phyloP scores from a whole-genome alignment of 2,888 invertebrate species.

The Formica aserva region DNA sequence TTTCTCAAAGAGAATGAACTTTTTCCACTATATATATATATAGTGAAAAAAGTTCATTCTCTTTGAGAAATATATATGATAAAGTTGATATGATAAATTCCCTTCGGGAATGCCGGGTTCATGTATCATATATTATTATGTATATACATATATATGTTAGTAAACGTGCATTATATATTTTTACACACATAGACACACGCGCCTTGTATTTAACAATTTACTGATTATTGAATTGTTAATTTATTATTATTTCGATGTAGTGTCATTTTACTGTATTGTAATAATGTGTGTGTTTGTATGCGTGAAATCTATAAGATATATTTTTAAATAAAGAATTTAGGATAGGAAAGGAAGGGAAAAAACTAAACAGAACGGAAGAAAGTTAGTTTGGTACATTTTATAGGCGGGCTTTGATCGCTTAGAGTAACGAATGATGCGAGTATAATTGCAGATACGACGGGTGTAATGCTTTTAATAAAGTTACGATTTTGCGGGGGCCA shows the following conservation, averaged over 20 bases:
- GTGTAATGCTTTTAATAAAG: constrained; percentile 30
- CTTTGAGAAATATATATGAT: not conserved
- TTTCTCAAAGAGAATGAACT: not conserved
- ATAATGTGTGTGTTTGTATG: not conserved
- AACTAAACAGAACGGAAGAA: not conserved
- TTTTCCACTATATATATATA: not conserved
- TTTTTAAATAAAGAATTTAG: not conserved
- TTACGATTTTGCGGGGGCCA: constrained; percentile 30
- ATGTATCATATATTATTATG: not conserved
- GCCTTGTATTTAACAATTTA: not conserved
- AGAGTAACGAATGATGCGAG: not conserved
- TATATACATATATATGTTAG: no score
- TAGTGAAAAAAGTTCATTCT: not conserved
- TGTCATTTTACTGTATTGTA: not conserved
- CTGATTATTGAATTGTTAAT: not conserved
- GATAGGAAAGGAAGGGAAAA: not conserved
- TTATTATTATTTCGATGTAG: not conserved
- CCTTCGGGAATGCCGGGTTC: not conserved
- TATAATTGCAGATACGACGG: constrained; percentile 7
- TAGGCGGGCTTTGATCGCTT: not conserved
- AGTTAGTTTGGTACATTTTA: not conserved
- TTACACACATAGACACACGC: not conserved
- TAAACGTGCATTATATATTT: not conserved
- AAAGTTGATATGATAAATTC: no score
- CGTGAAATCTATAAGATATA: not conserved